A percentile compares a stretch with the other conserved stretches of the same genome.
Conservation (phyloP, 2,888 invertebrate species). For the Lacanobia wlatinum region DNA sequence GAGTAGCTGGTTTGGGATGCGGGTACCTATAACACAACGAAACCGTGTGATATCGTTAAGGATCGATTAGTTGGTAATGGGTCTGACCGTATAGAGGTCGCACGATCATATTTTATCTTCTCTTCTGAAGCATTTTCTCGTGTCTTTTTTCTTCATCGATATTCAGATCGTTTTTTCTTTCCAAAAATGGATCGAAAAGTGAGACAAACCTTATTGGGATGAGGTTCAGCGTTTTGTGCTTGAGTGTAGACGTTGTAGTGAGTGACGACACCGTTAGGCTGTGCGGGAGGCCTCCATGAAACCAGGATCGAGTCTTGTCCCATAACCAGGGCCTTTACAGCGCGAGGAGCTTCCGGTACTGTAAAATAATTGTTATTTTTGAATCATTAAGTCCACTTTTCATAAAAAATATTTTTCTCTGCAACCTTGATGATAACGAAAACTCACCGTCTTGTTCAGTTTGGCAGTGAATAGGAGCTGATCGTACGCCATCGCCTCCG, state of each 20-base stretch:
- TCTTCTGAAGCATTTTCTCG: not conserved
- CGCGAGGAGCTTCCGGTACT: conserved; percentile 98
- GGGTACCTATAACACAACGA: conserved; percentile 87
- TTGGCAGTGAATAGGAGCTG: conserved; percentile 96
- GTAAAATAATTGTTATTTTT: conserved; percentile 27
- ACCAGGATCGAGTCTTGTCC: conserved; percentile 97
- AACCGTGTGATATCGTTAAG: not conserved
- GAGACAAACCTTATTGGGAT: conserved; percentile 92
- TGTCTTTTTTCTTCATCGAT: not conserved
- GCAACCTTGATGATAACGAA: not conserved
- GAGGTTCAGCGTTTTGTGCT: conserved; percentile 93
- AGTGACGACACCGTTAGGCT: conserved; percentile 97
- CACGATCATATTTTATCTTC: not conserved
- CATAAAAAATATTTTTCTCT: not conserved
- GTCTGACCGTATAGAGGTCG: not conserved
- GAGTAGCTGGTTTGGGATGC: conserved; percentile 97
- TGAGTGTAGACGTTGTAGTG: conserved; percentile 98
- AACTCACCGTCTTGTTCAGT: conserved; percentile 97
- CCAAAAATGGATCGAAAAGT: not conserved
- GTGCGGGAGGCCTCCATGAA: conserved; percentile 98
- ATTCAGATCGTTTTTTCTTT: not conserved
- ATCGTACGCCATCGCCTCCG: conserved; percentile 98
- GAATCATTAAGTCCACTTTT: not conserved
- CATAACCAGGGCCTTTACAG: conserved; percentile 98
- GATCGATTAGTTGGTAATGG: not conserved